phyloP scores from a whole-genome alignment of 1,140 invertebrate genomes.

The Rhopalosiphum padi region DNA sequence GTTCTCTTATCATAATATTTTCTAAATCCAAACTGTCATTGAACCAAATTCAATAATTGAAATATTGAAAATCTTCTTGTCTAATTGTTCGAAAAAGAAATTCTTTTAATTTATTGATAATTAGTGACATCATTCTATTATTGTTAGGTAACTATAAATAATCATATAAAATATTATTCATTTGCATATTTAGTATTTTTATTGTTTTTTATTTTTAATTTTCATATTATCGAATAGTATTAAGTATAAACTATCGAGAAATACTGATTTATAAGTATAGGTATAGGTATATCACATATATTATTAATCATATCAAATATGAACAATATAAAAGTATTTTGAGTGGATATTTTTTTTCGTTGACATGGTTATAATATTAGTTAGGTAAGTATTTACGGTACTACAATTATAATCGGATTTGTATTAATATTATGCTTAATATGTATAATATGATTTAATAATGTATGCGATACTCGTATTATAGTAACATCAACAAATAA shows the following conservation, averaged over 20 bases:
- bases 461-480: neutral
- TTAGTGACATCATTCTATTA: no score
- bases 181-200: neutral
- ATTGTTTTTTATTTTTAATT: neutral
- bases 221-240: neutral
- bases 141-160: no score
- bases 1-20: no score
- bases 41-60: no score
- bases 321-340: neutral
- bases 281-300: neutral
- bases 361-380: neutral
- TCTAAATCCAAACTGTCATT: no score
- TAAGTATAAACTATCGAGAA: neutral
- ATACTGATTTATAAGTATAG: neutral
- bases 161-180: no score
- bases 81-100: no score
- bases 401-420: neutral
- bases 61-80: no score
- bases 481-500: no score
- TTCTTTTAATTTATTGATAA: no score
- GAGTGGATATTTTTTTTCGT: neutral
- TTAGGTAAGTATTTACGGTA: neutral
- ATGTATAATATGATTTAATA: neutral
- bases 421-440: neutral
- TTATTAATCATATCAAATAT: neutral